phyloP scores from a whole-genome alignment of 2,113 vertebrate genomes.

The Elaphurus davidianus region DNA sequence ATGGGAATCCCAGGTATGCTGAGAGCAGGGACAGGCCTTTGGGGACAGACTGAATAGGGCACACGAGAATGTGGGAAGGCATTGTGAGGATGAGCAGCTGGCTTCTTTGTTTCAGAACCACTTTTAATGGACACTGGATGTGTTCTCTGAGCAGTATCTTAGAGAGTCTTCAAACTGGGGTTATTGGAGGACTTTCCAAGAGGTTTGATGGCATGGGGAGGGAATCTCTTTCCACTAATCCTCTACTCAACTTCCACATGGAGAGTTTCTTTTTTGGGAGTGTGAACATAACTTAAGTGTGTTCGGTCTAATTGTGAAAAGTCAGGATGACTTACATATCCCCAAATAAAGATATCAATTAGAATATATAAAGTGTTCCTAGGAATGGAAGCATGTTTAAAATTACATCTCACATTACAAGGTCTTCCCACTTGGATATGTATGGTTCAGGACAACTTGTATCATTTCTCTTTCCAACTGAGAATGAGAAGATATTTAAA shows the following conservation, averaged over 20 bases:
- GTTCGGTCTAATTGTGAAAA: background rate
- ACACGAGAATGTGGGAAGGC: background rate
- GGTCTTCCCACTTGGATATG: background rate
- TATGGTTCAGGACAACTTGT: background rate
- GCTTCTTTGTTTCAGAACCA: background rate
- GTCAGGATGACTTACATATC: background rate
- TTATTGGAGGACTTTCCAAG: background rate
- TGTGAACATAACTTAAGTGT: background rate
- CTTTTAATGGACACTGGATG: background rate
- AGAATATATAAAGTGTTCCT: background rate
- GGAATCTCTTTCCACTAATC: background rate
- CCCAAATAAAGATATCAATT: slow-evolving; percentile 4
- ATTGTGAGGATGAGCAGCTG: background rate
- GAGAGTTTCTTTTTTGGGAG: background rate
- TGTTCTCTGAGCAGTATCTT: background rate
- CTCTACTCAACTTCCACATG: background rate
- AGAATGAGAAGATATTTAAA: slow-evolving; percentile 26
- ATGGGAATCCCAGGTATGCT: background rate
- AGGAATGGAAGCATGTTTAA: background rate
- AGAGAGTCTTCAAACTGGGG: background rate
- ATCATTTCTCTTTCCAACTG: slow-evolving; percentile 1
- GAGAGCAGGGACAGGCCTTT: background rate
- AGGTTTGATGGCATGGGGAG: background rate
- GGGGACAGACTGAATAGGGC: background rate
- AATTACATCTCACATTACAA: background rate